These are phyloP conservation scores for Coturnix japonica DNA, from an alignment of 2,113 vertebrate genomes.

Conservation along the genomic window DNA sequence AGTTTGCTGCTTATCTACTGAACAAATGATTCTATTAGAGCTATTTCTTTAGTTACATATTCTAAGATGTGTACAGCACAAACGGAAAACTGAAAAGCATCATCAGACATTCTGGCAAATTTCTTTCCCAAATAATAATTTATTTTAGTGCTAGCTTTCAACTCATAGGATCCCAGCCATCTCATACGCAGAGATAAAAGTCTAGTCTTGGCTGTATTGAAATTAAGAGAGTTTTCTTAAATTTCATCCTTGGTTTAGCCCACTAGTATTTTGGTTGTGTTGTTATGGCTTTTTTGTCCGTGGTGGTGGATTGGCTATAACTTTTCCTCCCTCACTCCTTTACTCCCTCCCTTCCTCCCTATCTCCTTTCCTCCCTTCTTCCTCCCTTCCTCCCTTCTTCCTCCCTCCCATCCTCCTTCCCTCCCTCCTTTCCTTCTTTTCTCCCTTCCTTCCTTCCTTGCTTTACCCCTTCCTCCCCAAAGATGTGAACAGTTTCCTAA, in stretches of 20 bases:
- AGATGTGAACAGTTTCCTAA: background rate
- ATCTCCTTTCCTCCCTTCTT: too few relatives aligned
- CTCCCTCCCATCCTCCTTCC: too few relatives aligned
- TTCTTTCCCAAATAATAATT: background rate
- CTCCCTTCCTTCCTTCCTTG: too few relatives aligned
- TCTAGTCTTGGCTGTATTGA: background rate
- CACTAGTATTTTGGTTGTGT: too few relatives aligned
- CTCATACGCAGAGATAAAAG: background rate
- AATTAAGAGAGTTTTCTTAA: background rate
- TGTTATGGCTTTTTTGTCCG: too few relatives aligned
- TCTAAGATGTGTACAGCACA: fast-evolving
- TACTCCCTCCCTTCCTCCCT: too few relatives aligned
- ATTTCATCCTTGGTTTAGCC: too few relatives aligned
- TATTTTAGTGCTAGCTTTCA: background rate
- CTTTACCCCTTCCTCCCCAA: too few relatives aligned
- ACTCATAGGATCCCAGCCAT: background rate
- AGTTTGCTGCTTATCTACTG: background rate
- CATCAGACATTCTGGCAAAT: background rate
- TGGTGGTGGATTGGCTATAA: too few relatives aligned
- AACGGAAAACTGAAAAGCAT: fast-evolving
- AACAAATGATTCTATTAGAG: background rate
- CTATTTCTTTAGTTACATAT: background rate
- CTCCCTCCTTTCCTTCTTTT: too few relatives aligned
- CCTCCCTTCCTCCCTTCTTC: too few relatives aligned
- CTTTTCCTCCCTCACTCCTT: too few relatives aligned